phyloP scores from a whole-genome alignment of 1,140 invertebrate genomes.

The Lanistes nyassanus region DNA sequence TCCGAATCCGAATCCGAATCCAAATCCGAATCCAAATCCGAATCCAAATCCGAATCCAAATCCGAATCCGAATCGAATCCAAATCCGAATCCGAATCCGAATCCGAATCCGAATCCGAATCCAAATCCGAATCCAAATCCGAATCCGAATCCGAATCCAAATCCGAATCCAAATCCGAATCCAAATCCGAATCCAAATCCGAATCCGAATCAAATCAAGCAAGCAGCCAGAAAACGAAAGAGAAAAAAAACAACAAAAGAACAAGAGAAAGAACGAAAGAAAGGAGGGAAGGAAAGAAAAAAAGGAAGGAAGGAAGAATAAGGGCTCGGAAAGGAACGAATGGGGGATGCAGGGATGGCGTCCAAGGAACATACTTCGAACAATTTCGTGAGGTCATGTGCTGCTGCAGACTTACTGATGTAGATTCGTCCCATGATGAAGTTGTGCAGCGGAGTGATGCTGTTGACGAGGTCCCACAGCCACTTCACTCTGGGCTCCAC shows the following conservation, averaged over 20 bases:
- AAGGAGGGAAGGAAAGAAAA: neutral
- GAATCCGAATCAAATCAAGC: no score
- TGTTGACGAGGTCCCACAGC: slow-evolving; percentile 61
- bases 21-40: no score
- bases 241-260: neutral
- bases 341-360: slow-evolving; percentile 21
- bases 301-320: slow-evolving; percentile 1
- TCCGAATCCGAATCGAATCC: no score
- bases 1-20: no score
- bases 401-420: slow-evolving; percentile 57
- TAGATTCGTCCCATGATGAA: slow-evolving; percentile 59
- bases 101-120: no score
- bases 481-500: slow-evolving; percentile 48
- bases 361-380: no score
- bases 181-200: neutral
- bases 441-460: slow-evolving; percentile 46
- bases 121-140: no score
- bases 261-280: neutral
- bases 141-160: neutral
- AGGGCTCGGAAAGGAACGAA: slow-evolving; percentile 7
- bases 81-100: no score
- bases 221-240: neutral
- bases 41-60: no score
- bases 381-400: no score
- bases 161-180: neutral